Conservation (phyloP, 2,888 invertebrate genomes). For the Agonopterix heracliana region DNA sequence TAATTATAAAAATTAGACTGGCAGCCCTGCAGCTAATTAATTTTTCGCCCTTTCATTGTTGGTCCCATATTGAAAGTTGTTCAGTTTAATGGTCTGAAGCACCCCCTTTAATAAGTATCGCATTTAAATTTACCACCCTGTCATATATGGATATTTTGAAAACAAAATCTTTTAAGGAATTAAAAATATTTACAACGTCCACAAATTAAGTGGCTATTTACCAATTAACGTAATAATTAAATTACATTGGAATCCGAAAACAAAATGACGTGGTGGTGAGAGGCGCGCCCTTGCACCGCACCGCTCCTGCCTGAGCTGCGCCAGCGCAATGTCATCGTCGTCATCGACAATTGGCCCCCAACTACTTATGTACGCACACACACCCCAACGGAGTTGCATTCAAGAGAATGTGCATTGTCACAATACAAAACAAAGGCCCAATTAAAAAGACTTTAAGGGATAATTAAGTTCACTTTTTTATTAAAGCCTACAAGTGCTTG, state of each 20-base stretch:
- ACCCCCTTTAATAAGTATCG: no score
- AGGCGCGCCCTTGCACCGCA: constrained; percentile 65
- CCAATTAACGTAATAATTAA: constrained; percentile 47
- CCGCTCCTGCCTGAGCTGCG: constrained; percentile 25
- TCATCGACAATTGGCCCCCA: constrained; percentile 35
- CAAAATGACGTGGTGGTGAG: constrained; percentile 59
- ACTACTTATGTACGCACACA: constrained; percentile 3
- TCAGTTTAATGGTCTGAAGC: no score
- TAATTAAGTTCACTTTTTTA: background rate
- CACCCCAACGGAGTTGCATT: constrained; percentile 40
- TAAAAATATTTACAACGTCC: no score
- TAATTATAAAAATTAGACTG: no score
- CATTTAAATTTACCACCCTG: no score
- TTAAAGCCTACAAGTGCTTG: background rate
- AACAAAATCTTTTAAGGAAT: no score
- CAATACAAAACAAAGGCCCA: constrained; percentile 1
- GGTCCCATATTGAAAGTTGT: no score
- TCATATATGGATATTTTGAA: no score
- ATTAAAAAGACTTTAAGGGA: background rate
- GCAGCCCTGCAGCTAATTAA: no score
- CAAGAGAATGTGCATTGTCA: constrained; percentile 57
- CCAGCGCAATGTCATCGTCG: constrained; percentile 46
- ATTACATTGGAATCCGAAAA: constrained; percentile 55
- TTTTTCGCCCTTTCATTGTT: no score
- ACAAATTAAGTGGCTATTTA: constrained; percentile 16